Evolutionary conservation across 2,888 invertebrate species (phyloP).

Genomic region (Axea sp.): DNA sequence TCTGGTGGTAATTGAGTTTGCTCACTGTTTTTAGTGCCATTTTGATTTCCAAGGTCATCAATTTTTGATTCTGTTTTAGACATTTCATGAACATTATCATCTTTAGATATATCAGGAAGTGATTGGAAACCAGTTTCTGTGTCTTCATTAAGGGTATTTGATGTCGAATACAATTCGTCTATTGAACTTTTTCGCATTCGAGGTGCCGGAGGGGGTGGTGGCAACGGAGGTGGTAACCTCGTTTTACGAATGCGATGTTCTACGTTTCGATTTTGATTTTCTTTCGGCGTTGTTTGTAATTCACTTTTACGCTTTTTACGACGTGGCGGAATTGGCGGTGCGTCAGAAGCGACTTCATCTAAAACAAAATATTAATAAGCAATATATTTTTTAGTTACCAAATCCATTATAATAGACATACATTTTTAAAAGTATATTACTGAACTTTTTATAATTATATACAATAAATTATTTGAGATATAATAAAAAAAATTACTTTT

Average conservation of each 20-base stretch:
- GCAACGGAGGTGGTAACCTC: constrained; percentile 61
- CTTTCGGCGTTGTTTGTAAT: constrained; percentile 47
- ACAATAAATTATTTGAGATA: too few species aligned
- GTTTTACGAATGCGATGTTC: constrained; percentile 52
- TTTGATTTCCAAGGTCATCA: too few species aligned
- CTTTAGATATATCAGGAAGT: constrained; percentile 14
- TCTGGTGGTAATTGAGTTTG: background rate
- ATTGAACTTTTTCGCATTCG: constrained; percentile 42
- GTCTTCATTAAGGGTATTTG: constrained; percentile 1
- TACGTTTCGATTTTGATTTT: constrained; percentile 47
- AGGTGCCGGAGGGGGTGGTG: constrained; percentile 43
- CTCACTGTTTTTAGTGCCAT: background rate
- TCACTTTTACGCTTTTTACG: constrained; percentile 71
- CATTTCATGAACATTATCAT: background rate
- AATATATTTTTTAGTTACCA: too few species aligned
- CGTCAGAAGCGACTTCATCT: constrained; percentile 65
- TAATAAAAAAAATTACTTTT: too few species aligned
- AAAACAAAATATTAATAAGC: too few species aligned
- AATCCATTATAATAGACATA: too few species aligned
- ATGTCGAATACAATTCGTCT: constrained; percentile 22
- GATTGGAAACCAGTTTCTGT: constrained; percentile 24
- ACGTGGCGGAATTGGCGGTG: constrained; percentile 76
- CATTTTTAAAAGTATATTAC: too few species aligned
- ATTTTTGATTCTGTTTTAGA: background rate
- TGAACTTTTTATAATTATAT: too few species aligned